phyloP scores from a whole-genome alignment of 2,797 vertebrate species.

The Pantherophis vulpinus region DNA sequence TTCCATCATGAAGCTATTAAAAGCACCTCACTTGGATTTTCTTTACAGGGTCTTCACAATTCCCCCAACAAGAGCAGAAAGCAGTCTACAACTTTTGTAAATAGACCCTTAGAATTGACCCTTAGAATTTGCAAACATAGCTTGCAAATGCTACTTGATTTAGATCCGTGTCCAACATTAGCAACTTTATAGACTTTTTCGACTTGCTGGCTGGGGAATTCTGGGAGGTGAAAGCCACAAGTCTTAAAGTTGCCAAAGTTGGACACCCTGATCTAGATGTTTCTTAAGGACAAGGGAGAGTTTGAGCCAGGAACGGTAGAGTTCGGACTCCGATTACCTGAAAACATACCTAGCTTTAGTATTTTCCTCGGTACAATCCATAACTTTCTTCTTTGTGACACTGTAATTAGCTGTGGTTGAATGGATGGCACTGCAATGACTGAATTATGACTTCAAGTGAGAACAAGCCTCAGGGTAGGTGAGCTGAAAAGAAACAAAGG shows the following conservation, averaged over 20 bases:
- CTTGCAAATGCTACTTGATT: neutral
- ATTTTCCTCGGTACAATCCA: neutral
- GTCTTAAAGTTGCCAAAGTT: neutral
- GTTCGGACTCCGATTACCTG: neutral
- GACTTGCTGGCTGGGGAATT: neutral
- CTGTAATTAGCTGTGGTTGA: constrained; percentile 31
- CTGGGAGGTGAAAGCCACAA: neutral
- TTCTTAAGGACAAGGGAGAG: neutral
- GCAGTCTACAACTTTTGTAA: neutral
- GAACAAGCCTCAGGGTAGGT: constrained; percentile 24
- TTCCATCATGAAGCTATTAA: neutral
- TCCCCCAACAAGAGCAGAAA: neutral
- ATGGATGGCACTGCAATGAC: constrained; percentile 30
- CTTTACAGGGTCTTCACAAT: neutral
- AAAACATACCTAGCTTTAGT: constrained; percentile 1
- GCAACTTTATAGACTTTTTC: neutral
- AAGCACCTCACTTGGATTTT: neutral
- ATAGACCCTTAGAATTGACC: neutral
- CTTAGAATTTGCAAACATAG: neutral
- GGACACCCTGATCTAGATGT: neutral
- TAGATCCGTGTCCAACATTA: neutral
- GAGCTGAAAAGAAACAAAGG: constrained; percentile 28
- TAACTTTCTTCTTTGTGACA: constrained; percentile 35
- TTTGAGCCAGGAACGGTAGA: neutral
- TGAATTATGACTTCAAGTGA: constrained; percentile 25